Conservation (phyloP, 1,140 invertebrate genomes). For the Formica selysi region DNA sequence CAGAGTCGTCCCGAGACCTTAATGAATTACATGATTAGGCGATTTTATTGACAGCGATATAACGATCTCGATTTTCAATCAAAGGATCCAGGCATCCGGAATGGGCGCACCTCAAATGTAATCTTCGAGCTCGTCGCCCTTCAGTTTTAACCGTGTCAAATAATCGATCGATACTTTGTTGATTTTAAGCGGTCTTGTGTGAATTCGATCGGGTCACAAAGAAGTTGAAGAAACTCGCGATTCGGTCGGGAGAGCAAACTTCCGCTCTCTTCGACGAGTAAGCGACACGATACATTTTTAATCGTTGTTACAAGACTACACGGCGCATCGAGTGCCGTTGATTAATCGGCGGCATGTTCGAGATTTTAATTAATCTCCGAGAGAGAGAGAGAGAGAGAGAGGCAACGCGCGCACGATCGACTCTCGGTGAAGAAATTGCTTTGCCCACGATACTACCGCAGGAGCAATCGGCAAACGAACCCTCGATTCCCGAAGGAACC, state of each 20-base stretch:
- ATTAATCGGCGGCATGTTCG: conserved; percentile 74
- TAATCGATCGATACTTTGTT: background rate
- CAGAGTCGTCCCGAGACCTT: conserved; percentile 53
- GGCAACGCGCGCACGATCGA: conserved; percentile 22
- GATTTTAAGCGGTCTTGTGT: background rate
- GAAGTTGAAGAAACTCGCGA: conserved; percentile 22
- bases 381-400: conserved; percentile 45
- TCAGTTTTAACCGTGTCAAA: background rate
- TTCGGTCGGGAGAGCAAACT: conserved; percentile 61
- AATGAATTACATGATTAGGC: conserved; percentile 83
- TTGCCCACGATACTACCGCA: conserved; percentile 66
- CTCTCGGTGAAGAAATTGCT: conserved; percentile 73
- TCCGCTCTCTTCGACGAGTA: conserved; percentile 64
- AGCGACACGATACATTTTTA: conserved; percentile 73
- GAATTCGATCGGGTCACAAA: conserved; percentile 14
- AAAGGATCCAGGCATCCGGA: background rate
- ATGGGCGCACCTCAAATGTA: background rate
- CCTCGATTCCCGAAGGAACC: conserved; percentile 74
- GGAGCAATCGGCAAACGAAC: conserved; percentile 70
- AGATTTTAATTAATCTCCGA: conserved; percentile 74
- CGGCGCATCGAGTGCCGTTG: conserved; percentile 71
- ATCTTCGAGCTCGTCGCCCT: background rate
- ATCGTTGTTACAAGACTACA: conserved; percentile 68
- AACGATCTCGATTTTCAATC: background rate
- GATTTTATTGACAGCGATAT: conserved; percentile 67